Evolutionary conservation across 2,888 invertebrate species (phyloP), one percentile per base, ranked within the genome.

Genomic region (Mamestra brassicae): DNA sequence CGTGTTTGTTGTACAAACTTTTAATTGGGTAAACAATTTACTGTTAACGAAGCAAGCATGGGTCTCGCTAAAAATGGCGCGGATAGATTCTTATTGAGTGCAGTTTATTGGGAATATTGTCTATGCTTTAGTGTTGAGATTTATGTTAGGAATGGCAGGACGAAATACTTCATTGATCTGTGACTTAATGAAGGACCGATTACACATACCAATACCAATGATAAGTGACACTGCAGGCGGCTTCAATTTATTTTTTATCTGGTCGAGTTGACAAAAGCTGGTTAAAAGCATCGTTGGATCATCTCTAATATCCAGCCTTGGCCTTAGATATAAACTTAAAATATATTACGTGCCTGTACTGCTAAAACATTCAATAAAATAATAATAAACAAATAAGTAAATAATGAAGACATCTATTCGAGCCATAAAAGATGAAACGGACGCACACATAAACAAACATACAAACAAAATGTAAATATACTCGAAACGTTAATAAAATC

Each of bases 1-100:
- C 80, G 79, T 90, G 89, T 93, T 92, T 92, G 90, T 91, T 89
- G 85, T 87, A 86, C 89, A 89, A 93, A 94, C 89, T 94, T 94
- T 94, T 94, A 94, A 94, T 94, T 94, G 92, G 92, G 90, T 90
- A 92, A 93, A 94, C 93, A 93, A 91, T 93, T 92, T 90, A 92
- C 89, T 90, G 91, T 90, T 93, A 93, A 92, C 91, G 92, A 93
- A 92, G 89, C 89, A 87, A 81, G 85, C 81, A 88, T 86, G 87
- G 88, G 84, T 83, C 81, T 67, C 78, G 86, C 82, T 87, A 86
- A 88, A 89, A 90, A 90, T 87, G 84, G 82, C 62, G 80, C 78
- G 82, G 85, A 88, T 85, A 88, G 82, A 88, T 88, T 89, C 88
- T 87, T 88, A 81, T 83, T 87, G 73, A 69, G 82, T 70, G 54